Conservation (phyloP, 2,797 vertebrate genomes). For the Myotis daubentonii region DNA sequence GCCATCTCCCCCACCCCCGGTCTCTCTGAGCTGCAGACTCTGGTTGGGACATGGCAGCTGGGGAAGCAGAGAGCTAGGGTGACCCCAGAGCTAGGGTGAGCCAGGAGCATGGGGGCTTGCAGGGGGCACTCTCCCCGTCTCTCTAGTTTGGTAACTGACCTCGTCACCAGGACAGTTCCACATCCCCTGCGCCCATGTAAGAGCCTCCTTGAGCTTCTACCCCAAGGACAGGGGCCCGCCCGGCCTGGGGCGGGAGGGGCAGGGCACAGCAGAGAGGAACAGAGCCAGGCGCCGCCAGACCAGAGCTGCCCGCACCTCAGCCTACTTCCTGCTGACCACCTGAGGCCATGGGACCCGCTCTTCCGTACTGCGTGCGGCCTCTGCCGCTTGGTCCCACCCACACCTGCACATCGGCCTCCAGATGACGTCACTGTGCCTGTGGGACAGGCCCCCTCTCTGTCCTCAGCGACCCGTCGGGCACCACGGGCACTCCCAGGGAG, state of each 20-base stretch:
- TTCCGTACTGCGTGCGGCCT: background rate
- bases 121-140: background rate
- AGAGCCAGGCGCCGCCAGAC: rapidly evolving
- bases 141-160: too few relatives aligned
- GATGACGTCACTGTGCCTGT: constrained; percentile 78
- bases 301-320: background rate
- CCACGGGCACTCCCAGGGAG: constrained; percentile 62
- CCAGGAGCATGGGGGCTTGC: rapidly evolving
- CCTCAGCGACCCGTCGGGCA: constrained; percentile 65
- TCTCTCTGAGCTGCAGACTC: background rate
- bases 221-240: background rate
- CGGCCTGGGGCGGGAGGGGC: rapidly evolving
- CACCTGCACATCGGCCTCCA: constrained; percentile 53
- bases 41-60: background rate
- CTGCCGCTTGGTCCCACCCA: background rate
- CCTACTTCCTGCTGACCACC: background rate
- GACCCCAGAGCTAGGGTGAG: rapidly evolving
- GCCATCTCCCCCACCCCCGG: too few relatives aligned
- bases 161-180: background rate
- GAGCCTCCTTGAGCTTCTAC: background rate
- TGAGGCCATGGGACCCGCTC: background rate
- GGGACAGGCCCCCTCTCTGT: background rate
- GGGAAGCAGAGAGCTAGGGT: background rate
- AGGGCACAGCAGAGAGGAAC: background rate
- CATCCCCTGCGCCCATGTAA: background rate